phyloP scores from a whole-genome alignment of 2,888 invertebrate species.

The Pachycephus smyrnensis region DNA sequence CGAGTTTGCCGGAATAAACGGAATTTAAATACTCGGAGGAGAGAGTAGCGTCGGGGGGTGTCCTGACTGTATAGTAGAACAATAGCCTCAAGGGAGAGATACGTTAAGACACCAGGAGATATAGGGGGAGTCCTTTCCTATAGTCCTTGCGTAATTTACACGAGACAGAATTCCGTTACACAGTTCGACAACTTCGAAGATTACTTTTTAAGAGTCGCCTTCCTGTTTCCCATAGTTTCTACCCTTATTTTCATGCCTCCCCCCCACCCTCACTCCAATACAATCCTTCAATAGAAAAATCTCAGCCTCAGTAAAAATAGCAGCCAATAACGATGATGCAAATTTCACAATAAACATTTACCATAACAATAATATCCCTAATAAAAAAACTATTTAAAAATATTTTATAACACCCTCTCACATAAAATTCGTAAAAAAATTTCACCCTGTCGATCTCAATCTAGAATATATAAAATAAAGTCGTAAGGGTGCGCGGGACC shows the following conservation, averaged over 20 bases:
- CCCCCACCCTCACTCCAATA: too few species aligned
- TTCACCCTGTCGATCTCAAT: too few species aligned
- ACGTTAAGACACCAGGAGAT: constrained; percentile 26
- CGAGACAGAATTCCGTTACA: constrained; percentile 48
- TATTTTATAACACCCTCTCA: too few species aligned
- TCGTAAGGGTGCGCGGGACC: too few species aligned
- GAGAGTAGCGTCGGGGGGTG: constrained; percentile 20
- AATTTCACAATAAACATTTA: too few species aligned
- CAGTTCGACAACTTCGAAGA: constrained; percentile 48
- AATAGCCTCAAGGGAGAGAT: constrained; percentile 52
- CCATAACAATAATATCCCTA: too few species aligned
- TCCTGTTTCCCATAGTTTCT: background rate
- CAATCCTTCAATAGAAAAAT: too few species aligned
- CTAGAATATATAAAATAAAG: too few species aligned
- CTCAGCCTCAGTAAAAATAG: too few species aligned
- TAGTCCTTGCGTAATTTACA: constrained; percentile 48
- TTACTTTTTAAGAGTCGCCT: constrained; percentile 47
- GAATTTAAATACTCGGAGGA: constrained; percentile 49
- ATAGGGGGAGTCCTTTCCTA: constrained; percentile 1
- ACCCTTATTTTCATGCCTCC: background rate
- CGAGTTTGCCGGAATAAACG: constrained; percentile 32
- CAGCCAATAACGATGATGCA: too few species aligned
- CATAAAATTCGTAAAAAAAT: too few species aligned
- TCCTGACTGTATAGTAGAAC: constrained; percentile 32
- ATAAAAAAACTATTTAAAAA: too few species aligned